Conservation (phyloP, 2,888 invertebrate genomes). For the Operophtera brumata region DNA sequence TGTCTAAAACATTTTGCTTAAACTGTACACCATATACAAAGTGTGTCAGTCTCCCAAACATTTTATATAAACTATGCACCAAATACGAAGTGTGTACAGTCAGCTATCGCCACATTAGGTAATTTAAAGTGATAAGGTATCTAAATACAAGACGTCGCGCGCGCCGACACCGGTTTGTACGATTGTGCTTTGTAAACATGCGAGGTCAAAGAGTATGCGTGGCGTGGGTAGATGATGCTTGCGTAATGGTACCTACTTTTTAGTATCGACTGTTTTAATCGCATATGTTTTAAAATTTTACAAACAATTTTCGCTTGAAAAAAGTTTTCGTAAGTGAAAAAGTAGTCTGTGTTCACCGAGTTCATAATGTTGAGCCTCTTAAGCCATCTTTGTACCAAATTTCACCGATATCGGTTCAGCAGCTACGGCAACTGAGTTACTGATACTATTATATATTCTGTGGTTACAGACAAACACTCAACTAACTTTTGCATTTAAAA, state of each 20-base stretch:
- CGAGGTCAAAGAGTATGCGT: slow-evolving; percentile 47
- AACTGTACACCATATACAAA: not conserved
- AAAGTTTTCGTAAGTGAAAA: no score
- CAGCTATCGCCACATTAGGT: slow-evolving; percentile 1
- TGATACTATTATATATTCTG: no score
- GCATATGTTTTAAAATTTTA: not conserved
- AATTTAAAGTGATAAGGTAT: slow-evolving; percentile 47
- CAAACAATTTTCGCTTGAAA: no score
- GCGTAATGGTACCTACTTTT: slow-evolving; percentile 9
- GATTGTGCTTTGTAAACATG: slow-evolving; percentile 54
- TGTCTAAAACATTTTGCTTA: not conserved
- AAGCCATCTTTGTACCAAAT: no score
- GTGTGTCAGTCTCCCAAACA: not conserved
- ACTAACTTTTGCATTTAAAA: no score
- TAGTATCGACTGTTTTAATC: not conserved
- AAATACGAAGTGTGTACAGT: not conserved
- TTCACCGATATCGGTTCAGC: no score
- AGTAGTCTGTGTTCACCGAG: no score
- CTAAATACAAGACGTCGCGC: slow-evolving; percentile 35
- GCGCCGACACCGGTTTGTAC: slow-evolving; percentile 43
- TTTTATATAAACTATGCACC: not conserved
- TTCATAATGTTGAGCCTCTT: no score
- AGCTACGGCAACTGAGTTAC: no score
- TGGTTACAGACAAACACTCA: no score
- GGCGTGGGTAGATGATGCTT: slow-evolving; percentile 9